Evolutionary conservation across 2,888 invertebrate genomes (phyloP).

Genomic region (Actias luna): DNA sequence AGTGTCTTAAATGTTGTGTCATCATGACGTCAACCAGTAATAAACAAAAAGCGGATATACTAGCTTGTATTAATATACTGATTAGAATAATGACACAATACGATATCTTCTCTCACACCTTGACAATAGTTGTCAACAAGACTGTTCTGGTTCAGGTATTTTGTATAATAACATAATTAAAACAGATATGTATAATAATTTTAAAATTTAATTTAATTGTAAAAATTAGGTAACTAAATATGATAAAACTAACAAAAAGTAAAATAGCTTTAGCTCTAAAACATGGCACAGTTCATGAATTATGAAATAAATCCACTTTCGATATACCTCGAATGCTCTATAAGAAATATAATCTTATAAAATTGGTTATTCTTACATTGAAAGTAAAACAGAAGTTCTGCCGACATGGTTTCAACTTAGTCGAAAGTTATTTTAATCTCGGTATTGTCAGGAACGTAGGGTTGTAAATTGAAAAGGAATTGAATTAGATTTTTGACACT

Average conservation of each 20-base stretch:
- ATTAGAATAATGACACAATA: no score
- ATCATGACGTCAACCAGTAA: no score
- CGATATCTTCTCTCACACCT: no score
- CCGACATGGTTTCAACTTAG: slow-evolving; percentile 19
- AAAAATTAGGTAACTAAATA: no score
- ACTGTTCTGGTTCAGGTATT: no score
- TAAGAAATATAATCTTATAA: slow-evolving; percentile 6
- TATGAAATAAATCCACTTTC: neutral
- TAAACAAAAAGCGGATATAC: no score
- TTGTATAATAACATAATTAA: no score
- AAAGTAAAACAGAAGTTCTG: slow-evolving; percentile 16
- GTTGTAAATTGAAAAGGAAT: slow-evolving; percentile 18
- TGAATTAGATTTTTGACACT: slow-evolving; percentile 13
- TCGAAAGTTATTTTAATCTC: slow-evolving; percentile 25
- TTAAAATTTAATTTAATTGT: no score
- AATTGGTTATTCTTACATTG: slow-evolving; percentile 3
- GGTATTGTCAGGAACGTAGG: slow-evolving; percentile 16
- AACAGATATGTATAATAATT: no score
- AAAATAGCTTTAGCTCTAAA: neutral
- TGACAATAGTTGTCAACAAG: no score
- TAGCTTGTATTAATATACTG: no score
- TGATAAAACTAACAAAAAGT: neutral
- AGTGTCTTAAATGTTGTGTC: no score
- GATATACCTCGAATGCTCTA: neutral
- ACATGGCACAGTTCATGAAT: neutral